These are phyloP conservation scores for Brachionus rotundiformis DNA, from an alignment of 1,140 invertebrate genomes.

Conservation along the genomic window DNA sequence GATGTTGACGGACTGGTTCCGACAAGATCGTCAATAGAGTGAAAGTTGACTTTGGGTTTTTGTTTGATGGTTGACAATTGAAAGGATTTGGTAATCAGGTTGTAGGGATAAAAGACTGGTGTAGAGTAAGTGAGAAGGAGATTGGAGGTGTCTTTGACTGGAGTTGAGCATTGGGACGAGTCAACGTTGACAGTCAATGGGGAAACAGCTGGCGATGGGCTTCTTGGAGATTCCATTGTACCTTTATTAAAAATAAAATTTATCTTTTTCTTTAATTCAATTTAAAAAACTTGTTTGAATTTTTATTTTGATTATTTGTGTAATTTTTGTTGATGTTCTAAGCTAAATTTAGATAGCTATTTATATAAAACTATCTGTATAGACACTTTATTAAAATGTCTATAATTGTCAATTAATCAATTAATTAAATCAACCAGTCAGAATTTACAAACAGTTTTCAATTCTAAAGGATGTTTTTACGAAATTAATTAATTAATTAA, in stretches of 20 bases:
- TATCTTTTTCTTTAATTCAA: neutral
- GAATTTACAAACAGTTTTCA: conserved; percentile 48
- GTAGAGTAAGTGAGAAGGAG: neutral
- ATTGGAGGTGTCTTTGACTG: neutral
- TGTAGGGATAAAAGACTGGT: neutral
- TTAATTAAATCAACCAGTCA: conserved; percentile 39
- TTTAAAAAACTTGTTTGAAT: conserved; percentile 1
- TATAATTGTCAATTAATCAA: conserved; percentile 50
- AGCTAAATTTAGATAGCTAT: neutral
- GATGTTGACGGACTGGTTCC: neutral
- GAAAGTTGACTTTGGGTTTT: conserved; percentile 27
- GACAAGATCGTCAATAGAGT: neutral
- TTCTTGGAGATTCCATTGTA: neutral
- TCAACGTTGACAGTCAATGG: conserved; percentile 11
- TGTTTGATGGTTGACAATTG: neutral
- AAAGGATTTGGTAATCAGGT: neutral
- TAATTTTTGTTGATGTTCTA: neutral
- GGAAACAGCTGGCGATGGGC: neutral
- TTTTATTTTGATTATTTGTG: neutral
- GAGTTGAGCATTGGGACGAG: neutral
- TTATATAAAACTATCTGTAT: neutral
- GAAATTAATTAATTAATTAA: conserved; percentile 51
- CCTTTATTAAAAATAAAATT: neutral
- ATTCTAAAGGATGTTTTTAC: conserved; percentile 38
- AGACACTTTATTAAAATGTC: neutral